phyloP scores from a whole-genome alignment of 2,888 invertebrate genomes.

The Alcis repandata region DNA sequence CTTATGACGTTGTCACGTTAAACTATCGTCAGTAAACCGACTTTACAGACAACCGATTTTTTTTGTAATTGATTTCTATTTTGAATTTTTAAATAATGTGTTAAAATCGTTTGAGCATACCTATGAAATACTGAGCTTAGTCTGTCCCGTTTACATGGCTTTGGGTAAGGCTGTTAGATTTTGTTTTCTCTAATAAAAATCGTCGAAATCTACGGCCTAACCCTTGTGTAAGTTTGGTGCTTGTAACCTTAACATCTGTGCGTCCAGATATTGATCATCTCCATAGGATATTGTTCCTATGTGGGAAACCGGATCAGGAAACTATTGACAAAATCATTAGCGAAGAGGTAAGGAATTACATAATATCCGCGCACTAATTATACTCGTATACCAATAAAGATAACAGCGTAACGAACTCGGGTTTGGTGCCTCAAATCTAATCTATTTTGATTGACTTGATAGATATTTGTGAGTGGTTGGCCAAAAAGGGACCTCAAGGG shows the following conservation, averaged over 20 bases:
- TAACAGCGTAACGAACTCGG: conserved; percentile 32
- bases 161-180: conserved; percentile 10
- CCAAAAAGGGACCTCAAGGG: too few species aligned
- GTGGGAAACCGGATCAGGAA: conserved; percentile 94
- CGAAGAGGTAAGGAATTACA: conserved; percentile 90
- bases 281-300: conserved; percentile 94
- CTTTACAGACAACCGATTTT: too few species aligned
- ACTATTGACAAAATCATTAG: conserved; percentile 95
- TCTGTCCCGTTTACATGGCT: conserved; percentile 60
- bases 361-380: background rate
- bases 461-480: too few species aligned
- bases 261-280: conserved; percentile 95
- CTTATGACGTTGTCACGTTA: too few species aligned
- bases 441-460: background rate
- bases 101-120: conserved; percentile 54
- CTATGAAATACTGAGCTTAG: conserved; percentile 51
- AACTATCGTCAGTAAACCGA: too few species aligned
- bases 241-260: conserved; percentile 85
- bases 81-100: background rate
- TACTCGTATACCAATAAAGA: background rate
- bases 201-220: background rate
- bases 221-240: conserved; percentile 81
- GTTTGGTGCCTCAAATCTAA: conserved; percentile 34
- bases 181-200: background rate
- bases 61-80: background rate